Evolutionary conservation across 1,140 invertebrate species (phyloP).

Genomic region (Drosophila simulans): DNA sequence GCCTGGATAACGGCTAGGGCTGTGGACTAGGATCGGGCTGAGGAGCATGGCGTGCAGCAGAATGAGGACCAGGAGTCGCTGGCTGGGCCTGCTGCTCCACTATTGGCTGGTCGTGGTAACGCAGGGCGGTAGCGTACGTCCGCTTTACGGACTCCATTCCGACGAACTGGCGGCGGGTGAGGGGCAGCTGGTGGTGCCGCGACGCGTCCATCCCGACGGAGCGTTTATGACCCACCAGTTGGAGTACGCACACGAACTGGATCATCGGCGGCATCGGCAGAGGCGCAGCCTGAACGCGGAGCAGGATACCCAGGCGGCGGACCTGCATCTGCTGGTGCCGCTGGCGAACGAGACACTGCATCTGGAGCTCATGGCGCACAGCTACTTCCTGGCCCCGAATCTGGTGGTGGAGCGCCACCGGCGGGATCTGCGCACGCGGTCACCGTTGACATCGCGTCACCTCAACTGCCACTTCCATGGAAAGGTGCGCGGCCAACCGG

Average conservation of each 20-base stretch:
- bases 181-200: slow-evolving; percentile 86
- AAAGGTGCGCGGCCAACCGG: slow-evolving; percentile 87
- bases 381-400: slow-evolving; percentile 88
- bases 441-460: slow-evolving; percentile 71
- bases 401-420: slow-evolving; percentile 90
- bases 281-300: slow-evolving; percentile 48
- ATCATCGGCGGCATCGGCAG: slow-evolving; percentile 67
- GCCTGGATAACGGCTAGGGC: slow-evolving; percentile 72
- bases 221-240: slow-evolving; percentile 86
- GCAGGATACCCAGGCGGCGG: slow-evolving; percentile 69
- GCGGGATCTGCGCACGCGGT: slow-evolving; percentile 86
- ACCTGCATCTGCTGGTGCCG: slow-evolving; percentile 86
- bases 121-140: not conserved
- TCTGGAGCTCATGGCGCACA: slow-evolving; percentile 85
- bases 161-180: slow-evolving; percentile 85
- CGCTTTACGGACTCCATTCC: slow-evolving; percentile 85
- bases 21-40: slow-evolving; percentile 10
- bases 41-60: slow-evolving; percentile 12
- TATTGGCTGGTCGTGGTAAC: slow-evolving; percentile 42
- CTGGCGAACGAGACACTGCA: slow-evolving; percentile 18
- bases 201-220: slow-evolving; percentile 86
- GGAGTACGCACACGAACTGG: slow-evolving; percentile 85
- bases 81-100: slow-evolving; percentile 42
- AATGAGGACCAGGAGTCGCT: slow-evolving; percentile 1
- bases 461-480: slow-evolving; percentile 91